Percentiles rank a stretch among this genome's conserved stretches.
phyloP scores from a whole-genome alignment of 2,888 invertebrate genomes.

The Cheilosia scutellata region DNA sequence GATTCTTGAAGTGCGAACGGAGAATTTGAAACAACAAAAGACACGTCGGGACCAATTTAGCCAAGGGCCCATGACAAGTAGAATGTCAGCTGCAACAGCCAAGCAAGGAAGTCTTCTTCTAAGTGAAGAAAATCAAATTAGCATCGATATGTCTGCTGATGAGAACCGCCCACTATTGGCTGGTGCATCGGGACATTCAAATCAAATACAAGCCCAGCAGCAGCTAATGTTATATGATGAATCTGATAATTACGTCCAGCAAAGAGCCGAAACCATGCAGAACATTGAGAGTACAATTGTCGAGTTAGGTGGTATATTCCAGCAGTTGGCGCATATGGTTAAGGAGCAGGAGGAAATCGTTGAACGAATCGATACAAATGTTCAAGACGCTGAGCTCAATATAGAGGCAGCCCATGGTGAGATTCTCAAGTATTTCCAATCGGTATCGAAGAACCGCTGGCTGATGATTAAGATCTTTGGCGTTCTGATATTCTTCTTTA shows the following conservation, averaged over 20 bases:
- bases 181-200: slow-evolving; percentile 81
- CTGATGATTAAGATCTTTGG: slow-evolving; percentile 99
- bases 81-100: slow-evolving; percentile 87
- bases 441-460: slow-evolving; percentile 98
- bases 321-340: slow-evolving; percentile 98
- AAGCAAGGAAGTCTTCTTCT: slow-evolving; percentile 83
- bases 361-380: slow-evolving; percentile 98
- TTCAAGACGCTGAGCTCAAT: slow-evolving; percentile 97
- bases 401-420: slow-evolving; percentile 99
- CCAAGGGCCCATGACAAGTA: slow-evolving; percentile 87
- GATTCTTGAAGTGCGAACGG: slow-evolving; percentile 98
- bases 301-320: slow-evolving; percentile 99
- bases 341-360: slow-evolving; percentile 94
- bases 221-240: slow-evolving; percentile 92
- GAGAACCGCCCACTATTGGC: slow-evolving; percentile 83
- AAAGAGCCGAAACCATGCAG: slow-evolving; percentile 99
- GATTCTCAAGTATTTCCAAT: slow-evolving; percentile 98
- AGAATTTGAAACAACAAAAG: slow-evolving; percentile 98
- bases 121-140: slow-evolving; percentile 88
- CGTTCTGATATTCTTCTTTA: slow-evolving; percentile 98
- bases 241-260: slow-evolving; percentile 95
- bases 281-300: slow-evolving; percentile 99
- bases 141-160: slow-evolving; percentile 92
- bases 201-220: slow-evolving; percentile 84
- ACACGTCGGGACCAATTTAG: slow-evolving; percentile 92